Percentiles rank a stretch among this genome's conserved stretches.
phyloP scores from a whole-genome alignment of 2,888 invertebrate genomes.

The Xiphydria camelus region DNA sequence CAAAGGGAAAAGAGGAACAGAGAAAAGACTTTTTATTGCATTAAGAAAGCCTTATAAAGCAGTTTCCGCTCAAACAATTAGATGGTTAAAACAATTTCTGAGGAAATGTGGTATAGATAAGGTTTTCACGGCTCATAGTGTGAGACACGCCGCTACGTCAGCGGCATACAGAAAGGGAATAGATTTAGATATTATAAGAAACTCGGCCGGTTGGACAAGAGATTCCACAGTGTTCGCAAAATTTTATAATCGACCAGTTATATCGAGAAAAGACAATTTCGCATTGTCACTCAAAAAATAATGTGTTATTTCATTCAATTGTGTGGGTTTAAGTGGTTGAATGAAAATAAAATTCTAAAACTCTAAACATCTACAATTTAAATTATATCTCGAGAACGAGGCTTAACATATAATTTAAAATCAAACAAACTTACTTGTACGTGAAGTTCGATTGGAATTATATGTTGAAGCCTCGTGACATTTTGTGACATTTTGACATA shows the following conservation, averaged over 20 bases:
- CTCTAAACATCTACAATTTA: too few relatives aligned
- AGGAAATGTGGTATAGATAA: conserved; percentile 7
- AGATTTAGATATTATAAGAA: conserved; percentile 10
- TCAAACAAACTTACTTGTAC: conserved; percentile 12
- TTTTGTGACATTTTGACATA: too few relatives aligned
- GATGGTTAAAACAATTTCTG: conserved; percentile 10
- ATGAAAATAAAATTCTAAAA: too few relatives aligned
- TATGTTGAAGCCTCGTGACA: too few relatives aligned
- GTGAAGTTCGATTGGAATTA: conserved; percentile 7
- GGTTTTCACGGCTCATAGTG: conserved; percentile 9
- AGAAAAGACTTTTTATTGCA: conserved; percentile 10
- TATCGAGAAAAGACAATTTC: neutral
- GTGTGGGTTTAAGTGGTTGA: too few relatives aligned
- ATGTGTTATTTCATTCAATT: too few relatives aligned
- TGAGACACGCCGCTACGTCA: conserved; percentile 13
- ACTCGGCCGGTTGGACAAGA: conserved; percentile 14
- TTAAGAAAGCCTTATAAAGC: conserved; percentile 10
- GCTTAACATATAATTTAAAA: conserved; percentile 6
- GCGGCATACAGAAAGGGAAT: conserved; percentile 8
- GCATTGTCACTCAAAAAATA: conserved; percentile 2
- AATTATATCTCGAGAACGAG: conserved; percentile 9
- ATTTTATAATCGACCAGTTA: conserved; percentile 13
- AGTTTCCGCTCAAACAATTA: conserved; percentile 9
- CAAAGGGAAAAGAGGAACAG: too few relatives aligned
- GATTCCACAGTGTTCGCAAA: conserved; percentile 8